Evolutionary conservation across 2,888 invertebrate species (phyloP).

Genomic region (Ditula angustiorana): DNA sequence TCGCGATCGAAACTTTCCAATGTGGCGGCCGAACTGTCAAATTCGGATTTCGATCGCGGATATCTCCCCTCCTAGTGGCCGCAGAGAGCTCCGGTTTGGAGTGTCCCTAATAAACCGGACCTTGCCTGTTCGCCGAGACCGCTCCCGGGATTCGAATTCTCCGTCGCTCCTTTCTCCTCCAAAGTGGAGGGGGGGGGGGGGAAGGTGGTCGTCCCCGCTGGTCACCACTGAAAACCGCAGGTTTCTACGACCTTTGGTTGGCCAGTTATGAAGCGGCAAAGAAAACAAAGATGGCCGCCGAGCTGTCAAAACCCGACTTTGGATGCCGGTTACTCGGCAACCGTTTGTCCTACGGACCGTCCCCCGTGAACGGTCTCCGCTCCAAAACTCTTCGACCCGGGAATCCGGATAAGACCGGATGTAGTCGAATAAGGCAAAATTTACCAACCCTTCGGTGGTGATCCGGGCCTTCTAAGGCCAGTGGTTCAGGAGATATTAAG

Average conservation of each 20-base stretch:
- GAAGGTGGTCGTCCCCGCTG: background rate
- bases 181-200: background rate
- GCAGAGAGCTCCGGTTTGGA: background rate
- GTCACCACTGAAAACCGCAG: background rate
- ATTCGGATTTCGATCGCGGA: background rate
- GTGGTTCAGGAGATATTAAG: no score
- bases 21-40: background rate
- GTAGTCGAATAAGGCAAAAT: no score
- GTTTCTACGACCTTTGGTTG: background rate
- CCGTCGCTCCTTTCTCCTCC: background rate
- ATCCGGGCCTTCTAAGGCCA: no score
- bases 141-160: background rate
- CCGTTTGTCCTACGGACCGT: no score
- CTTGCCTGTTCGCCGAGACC: background rate
- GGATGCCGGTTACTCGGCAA: background rate
- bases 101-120: background rate
- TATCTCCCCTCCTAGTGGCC: background rate
- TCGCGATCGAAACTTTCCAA: background rate
- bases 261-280: background rate
- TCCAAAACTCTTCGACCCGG: no score
- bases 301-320: background rate
- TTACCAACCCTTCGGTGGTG: no score
- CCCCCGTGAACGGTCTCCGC: no score
- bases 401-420: no score
- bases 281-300: constrained; percentile 2